Percentiles rank a stretch among this genome's conserved stretches.
Evolutionary conservation across 2,888 invertebrate species (phyloP).

Genomic region (Chironomus riparius): DNA sequence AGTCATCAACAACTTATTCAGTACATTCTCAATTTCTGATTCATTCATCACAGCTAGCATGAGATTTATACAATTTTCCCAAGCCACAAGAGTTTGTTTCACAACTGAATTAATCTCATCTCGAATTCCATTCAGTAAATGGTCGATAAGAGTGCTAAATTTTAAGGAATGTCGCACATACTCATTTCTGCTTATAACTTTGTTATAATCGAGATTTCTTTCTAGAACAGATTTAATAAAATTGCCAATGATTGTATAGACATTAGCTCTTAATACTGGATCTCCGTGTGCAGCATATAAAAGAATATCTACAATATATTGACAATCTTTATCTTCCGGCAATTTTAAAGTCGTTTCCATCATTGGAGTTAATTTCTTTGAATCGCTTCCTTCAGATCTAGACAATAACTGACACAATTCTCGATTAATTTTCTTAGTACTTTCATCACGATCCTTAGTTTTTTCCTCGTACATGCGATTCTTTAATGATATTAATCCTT

Average conservation of each 20-base stretch:
- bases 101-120: conserved; percentile 44
- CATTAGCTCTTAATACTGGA: conserved; percentile 41
- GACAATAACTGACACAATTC: conserved; percentile 31
- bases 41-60: not conserved
- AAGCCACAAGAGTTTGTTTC: conserved; percentile 42
- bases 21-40: not conserved
- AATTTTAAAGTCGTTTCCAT: conserved; percentile 19
- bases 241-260: conserved; percentile 40
- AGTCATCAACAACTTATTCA: not conserved
- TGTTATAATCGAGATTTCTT: conserved; percentile 6
- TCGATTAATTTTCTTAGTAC: conserved; percentile 29
- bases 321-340: conserved; percentile 27
- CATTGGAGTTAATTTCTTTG: conserved; percentile 19
- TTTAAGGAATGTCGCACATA: conserved; percentile 3
- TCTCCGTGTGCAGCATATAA: conserved; percentile 39
- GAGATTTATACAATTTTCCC: conserved; percentile 36
- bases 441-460: conserved; percentile 22
- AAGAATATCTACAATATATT: conserved; percentile 36
- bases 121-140: conserved; percentile 37
- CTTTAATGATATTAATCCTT: conserved; percentile 18
- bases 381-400: conserved; percentile 38
- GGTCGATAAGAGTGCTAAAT: conserved; percentile 24
- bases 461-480: conserved; percentile 22
- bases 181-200: conserved; percentile 19
- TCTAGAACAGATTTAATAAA: conserved; percentile 32